phyloP scores from a whole-genome alignment of 2,888 invertebrate genomes.

The Sepioteuthis lessoniana region DNA sequence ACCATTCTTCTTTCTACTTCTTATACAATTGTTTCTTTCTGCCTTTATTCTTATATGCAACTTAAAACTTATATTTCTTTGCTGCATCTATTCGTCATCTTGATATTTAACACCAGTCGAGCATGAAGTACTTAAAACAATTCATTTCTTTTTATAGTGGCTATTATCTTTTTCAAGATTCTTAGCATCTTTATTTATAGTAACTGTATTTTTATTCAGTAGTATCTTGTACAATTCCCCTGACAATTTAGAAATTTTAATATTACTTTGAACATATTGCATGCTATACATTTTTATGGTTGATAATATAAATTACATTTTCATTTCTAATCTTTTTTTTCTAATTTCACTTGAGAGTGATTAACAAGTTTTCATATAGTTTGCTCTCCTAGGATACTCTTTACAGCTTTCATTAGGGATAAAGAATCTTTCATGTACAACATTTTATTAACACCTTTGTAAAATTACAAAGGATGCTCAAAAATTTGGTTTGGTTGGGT shows the following conservation, averaged over 20 bases:
- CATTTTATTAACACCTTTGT: background rate
- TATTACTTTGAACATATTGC: background rate
- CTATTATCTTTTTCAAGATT: background rate
- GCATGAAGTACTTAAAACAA: background rate
- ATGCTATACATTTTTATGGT: background rate
- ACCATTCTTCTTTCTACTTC: background rate
- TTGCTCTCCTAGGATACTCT: background rate
- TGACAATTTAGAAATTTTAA: background rate
- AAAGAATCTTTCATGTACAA: background rate
- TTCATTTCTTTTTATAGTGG: background rate
- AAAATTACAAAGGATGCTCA: too few relatives aligned
- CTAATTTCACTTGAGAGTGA: background rate
- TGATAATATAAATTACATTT: background rate
- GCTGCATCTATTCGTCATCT: background rate
- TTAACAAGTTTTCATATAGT: background rate
- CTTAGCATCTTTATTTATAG: background rate
- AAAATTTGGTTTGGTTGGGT: too few relatives aligned
- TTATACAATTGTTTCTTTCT: background rate
- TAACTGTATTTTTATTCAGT: background rate
- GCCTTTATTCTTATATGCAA: background rate
- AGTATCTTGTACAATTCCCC: background rate
- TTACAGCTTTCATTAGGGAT: background rate
- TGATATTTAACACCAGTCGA: slow-evolving; percentile 5
- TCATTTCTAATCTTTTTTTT: background rate
- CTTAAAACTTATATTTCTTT: background rate